Conservation (phyloP, 1,140 invertebrate genomes). For the Nilaparvata lugens region DNA sequence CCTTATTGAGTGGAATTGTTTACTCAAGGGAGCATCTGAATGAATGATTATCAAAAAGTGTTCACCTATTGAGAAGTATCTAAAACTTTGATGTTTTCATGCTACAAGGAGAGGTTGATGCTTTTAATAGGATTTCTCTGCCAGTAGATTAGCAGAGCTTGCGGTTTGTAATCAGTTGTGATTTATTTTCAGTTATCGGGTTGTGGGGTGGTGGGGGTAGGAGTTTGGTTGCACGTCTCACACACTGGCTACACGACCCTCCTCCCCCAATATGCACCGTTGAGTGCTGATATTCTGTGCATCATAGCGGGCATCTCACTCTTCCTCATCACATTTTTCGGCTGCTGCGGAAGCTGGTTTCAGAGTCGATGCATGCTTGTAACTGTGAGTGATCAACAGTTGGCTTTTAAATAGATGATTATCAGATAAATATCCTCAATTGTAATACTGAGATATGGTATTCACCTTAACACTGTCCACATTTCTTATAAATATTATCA, state of each 20-base stretch:
- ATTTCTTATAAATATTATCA: too few relatives aligned
- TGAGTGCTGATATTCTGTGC: constrained; percentile 58
- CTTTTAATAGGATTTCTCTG: neutral
- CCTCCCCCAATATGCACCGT: constrained; percentile 56
- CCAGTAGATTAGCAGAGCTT: neutral
- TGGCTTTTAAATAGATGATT: too few relatives aligned
- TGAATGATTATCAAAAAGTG: too few relatives aligned
- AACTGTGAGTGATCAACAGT: constrained; percentile 48
- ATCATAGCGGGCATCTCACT: constrained; percentile 56
- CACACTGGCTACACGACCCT: constrained; percentile 61
- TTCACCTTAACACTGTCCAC: too few relatives aligned
- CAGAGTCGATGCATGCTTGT: constrained; percentile 66
- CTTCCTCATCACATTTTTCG: constrained; percentile 66
- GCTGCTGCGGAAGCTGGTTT: constrained; percentile 74
- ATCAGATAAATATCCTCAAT: too few relatives aligned
- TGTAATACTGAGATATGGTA: too few relatives aligned
- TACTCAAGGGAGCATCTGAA: too few relatives aligned
- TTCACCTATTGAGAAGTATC: neutral
- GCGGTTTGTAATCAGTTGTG: too few relatives aligned
- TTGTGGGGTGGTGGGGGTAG: constrained; percentile 61
- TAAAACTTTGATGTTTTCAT: neutral
- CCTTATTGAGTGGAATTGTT: too few relatives aligned
- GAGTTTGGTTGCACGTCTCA: constrained; percentile 59
- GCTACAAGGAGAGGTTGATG: neutral
- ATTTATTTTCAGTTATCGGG: constrained; percentile 53